Evolutionary conservation across 1,140 invertebrate species (phyloP).

Genomic region (Aphelenchoides besseyi): DNA sequence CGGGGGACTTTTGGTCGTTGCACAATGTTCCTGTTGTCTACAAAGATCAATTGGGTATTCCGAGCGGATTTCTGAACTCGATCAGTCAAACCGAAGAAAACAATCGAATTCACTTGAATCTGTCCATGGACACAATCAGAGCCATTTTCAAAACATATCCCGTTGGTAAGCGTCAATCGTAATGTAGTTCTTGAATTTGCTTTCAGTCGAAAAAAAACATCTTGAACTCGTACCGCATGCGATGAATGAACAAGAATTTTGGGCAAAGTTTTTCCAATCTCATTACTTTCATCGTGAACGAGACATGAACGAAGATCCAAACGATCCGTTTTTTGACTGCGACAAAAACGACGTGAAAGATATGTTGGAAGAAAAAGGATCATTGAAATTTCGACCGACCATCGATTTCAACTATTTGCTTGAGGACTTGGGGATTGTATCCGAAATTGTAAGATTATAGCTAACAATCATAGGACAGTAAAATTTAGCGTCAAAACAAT

Average conservation of each 20-base stretch:
- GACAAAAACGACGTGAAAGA: conserved; percentile 53
- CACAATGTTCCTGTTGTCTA: conserved; percentile 36
- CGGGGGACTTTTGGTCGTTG: conserved; percentile 55
- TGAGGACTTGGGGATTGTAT: conserved; percentile 46
- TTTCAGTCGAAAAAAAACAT: conserved; percentile 85
- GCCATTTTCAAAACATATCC: conserved; percentile 99
- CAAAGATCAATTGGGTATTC: conserved; percentile 35
- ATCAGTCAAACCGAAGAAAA: conserved; percentile 82
- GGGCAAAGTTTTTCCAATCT: conserved; percentile 98
- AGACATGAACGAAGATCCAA: conserved; percentile 40
- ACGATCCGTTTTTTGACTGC: conserved; percentile 50
- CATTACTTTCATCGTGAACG: conserved; percentile 99
- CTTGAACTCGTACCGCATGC: conserved; percentile 89
- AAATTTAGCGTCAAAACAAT: conserved; percentile 23
- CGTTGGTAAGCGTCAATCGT: conserved; percentile 68
- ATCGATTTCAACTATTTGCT: conserved; percentile 30
- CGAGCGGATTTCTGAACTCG: conserved; percentile 70
- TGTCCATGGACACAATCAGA: conserved; percentile 92
- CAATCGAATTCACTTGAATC: conserved; percentile 92
- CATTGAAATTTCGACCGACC: conserved; percentile 29
- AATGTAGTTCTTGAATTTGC: conserved; percentile 13
- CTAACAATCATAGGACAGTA: no score
- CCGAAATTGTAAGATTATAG: conserved; percentile 42
- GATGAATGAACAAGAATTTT: conserved; percentile 92
- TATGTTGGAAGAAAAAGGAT: conserved; percentile 29